Base-by-base conservation (phyloP, 2,113 vertebrate genomes). In the Mustela lutreola region DNA sequence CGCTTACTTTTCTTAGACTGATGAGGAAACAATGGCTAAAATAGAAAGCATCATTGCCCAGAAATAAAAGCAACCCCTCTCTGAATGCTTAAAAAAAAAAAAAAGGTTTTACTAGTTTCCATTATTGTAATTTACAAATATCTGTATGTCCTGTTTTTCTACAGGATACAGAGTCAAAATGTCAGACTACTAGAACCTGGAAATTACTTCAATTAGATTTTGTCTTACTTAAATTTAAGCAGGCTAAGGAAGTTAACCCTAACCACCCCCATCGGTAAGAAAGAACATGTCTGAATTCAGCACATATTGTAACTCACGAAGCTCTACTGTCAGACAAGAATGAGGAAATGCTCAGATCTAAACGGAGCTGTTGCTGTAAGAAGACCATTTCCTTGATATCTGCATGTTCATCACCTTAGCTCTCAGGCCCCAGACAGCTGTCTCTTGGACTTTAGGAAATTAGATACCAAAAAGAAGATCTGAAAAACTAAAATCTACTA, bases 381-480 rank as follows among this genome's bases (percentile, higher is more conserved):
- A 50, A 97, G 87, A 78, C 80, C 60, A 79, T 96, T 92, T 96
- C 93, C 89, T 94, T 85, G 65, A n/a, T 87, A 91, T 62, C 31
- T 97, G 83, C 80, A 26, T 75, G 76, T 91, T 95, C 92, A 91
- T n/a, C 14, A 0, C 73, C 63, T 95, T 85, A 92, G 42, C 56
- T 93, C 33, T 81, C 18, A 48, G 85, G 26, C 11, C 31, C 71
- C 95, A 96, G 63, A 75, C 53, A 97, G 80, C 73, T 96, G 65
- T 95, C 70, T 95, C 70, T 78, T 9, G 5, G 22, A 85, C 53
- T 88, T 98, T 42, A 96, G 60, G 87, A 97, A 97, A 98, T 92
- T 33, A 91, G 16, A 94, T 21, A 92, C 50, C 62, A 62, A 78
- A 97, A 96, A 94, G 11, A 83, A 89, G 90, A 92, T 91, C 71